Conservation (phyloP, 2,888 invertebrate species). For the Limnephilus marmoratus region DNA sequence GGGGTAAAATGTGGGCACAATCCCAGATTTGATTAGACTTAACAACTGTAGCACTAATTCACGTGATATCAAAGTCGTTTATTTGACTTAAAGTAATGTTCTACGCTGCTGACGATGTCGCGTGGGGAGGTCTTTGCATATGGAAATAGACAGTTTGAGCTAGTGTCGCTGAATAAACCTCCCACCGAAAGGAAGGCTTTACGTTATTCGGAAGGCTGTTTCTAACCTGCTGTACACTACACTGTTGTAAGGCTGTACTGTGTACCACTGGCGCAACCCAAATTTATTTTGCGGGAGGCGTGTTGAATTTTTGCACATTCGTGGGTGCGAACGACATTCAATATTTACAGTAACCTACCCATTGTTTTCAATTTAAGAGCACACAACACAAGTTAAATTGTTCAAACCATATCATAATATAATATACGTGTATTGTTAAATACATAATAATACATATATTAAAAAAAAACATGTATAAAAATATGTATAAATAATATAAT, state of each 20-base stretch:
- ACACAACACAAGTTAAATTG: no score
- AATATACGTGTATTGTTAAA: no score
- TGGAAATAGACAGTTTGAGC: constrained; percentile 7
- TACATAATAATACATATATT: no score
- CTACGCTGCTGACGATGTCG: not conserved
- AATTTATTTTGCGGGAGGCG: no score
- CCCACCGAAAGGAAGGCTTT: not conserved
- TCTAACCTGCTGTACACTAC: not conserved
- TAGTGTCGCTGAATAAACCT: not conserved
- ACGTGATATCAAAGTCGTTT: not conserved
- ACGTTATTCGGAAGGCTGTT: not conserved
- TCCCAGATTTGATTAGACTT: not conserved
- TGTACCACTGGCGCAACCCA: no score
- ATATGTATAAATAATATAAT: no score
- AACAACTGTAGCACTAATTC: not conserved
- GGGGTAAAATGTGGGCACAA: not conserved
- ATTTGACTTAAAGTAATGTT: not conserved
- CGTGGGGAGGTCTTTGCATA: not conserved
- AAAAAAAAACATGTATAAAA: no score
- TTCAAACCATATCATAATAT: no score
- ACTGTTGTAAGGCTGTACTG: not conserved
- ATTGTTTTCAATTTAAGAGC: no score
- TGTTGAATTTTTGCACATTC: no score
- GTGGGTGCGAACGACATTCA: no score
- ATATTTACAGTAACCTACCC: no score